These are phyloP conservation scores for Andrena hattorfiana DNA, from an alignment of 2,888 invertebrate species.

Conservation along the genomic window DNA sequence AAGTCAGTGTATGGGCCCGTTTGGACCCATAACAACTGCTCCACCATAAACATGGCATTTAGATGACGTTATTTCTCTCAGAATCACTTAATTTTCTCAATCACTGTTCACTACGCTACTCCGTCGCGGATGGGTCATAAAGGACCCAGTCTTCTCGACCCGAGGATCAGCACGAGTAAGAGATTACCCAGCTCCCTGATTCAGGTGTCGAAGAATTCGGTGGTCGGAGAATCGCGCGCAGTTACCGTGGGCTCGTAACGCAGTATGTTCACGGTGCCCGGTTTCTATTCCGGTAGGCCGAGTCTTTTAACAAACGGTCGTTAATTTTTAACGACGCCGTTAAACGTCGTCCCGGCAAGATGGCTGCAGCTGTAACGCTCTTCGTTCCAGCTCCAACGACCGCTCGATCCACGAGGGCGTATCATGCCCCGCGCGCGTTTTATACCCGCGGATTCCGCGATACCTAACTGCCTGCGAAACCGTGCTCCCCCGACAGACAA, in stretches of 20 bases:
- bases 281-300: slow-evolving; percentile 79
- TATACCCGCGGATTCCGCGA: slow-evolving; percentile 27
- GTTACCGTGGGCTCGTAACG: slow-evolving; percentile 57
- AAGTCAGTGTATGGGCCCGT: no score
- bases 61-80: background rate
- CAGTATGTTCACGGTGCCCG: slow-evolving; percentile 55
- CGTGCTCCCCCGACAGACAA: background rate
- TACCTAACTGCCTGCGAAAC: slow-evolving; percentile 14
- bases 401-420: slow-evolving; percentile 23
- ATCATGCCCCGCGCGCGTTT: slow-evolving; percentile 32
- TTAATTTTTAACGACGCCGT: slow-evolving; percentile 81
- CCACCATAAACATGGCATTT: no score
- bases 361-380: slow-evolving; percentile 80
- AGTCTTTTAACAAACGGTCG: slow-evolving; percentile 80
- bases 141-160: no score
- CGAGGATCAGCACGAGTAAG: no score
- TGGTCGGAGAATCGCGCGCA: slow-evolving; percentile 46
- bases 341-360: slow-evolving; percentile 79
- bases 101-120: background rate
- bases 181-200: background rate
- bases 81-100: slow-evolving; percentile 4
- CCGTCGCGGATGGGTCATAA: no score
- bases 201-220: slow-evolving; percentile 1
- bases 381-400: slow-evolving; percentile 59
- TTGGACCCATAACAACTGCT: no score